Evolutionary conservation across 2,888 invertebrate species (phyloP).

Genomic region (Allophyes oxyacanthae): DNA sequence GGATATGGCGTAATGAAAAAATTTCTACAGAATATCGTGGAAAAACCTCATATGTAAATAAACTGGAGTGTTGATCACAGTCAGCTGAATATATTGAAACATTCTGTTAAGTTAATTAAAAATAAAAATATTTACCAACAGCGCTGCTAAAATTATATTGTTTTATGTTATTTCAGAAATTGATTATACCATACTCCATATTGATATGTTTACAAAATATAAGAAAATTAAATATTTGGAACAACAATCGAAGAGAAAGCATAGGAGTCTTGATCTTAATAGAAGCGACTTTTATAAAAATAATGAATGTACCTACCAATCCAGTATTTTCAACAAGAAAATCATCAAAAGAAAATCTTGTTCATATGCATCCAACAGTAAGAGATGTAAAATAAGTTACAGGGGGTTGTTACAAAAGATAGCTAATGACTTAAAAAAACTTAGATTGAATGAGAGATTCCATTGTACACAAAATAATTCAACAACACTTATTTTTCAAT

Average conservation of each 20-base stretch:
- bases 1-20: constrained; percentile 71
- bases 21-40: constrained; percentile 69
- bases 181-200: constrained; percentile 14
- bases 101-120: no score
- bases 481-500: constrained; percentile 1
- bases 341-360: constrained; percentile 12
- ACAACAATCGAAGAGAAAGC: constrained; percentile 16
- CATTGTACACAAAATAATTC: constrained; percentile 25
- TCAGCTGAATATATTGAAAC: no score
- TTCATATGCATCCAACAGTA: constrained; percentile 1
- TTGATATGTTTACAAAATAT: constrained; percentile 3
- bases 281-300: constrained; percentile 4
- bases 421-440: constrained; percentile 20
- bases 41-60: constrained; percentile 43
- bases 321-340: constrained; percentile 13
- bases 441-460: constrained; percentile 28
- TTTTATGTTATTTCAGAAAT: constrained; percentile 38
- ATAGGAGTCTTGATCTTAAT: constrained; percentile 12
- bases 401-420: constrained; percentile 34
- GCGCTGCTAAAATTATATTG: constrained; percentile 1
- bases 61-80: no score
- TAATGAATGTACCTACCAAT: constrained; percentile 3
- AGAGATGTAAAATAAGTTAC: constrained; percentile 21
- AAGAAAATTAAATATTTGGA: constrained; percentile 6
- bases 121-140: no score